Percentiles rank a stretch among this genome's conserved stretches.
phyloP scores from a whole-genome alignment of 2,113 vertebrate genomes.

The Kryptolebias marmoratus region DNA sequence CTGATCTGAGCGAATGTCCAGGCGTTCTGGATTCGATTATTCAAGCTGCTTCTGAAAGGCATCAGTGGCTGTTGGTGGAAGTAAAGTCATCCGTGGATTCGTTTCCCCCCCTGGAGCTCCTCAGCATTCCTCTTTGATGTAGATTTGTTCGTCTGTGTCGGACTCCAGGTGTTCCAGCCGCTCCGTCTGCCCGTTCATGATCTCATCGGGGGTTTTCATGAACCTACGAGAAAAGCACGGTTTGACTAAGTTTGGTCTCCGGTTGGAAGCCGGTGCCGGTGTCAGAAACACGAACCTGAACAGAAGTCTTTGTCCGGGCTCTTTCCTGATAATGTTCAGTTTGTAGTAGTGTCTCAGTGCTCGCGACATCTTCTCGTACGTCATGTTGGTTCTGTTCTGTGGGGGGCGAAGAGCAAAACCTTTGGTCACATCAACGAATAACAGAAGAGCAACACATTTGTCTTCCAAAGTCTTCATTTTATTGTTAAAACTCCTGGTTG shows the following conservation, averaged over 20 bases:
- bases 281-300: constrained; percentile 73
- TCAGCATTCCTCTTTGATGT: constrained; percentile 97
- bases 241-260: neutral
- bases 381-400: constrained; percentile 99
- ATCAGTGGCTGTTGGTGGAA: constrained; percentile 73
- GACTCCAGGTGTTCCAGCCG: constrained; percentile 96
- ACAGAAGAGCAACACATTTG: too few species aligned
- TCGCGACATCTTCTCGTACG: constrained; percentile 99
- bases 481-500: too few species aligned
- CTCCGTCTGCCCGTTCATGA: constrained; percentile 96
- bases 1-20: constrained; percentile 17
- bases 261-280: neutral
- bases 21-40: constrained; percentile 43
- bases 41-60: constrained; percentile 74
- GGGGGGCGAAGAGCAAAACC: neutral
- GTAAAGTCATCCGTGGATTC: constrained; percentile 46
- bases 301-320: constrained; percentile 94
- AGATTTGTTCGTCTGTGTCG: constrained; percentile 93
- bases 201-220: constrained; percentile 99
- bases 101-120: constrained; percentile 32
- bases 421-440: neutral
- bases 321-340: constrained; percentile 99
- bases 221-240: constrained; percentile 80
- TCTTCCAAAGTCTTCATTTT: too few species aligned
- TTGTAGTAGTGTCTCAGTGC: constrained; percentile 99